These are phyloP conservation scores for Prionailurus viverrinus DNA, from an alignment of 2,113 vertebrate genomes.

Conservation along the genomic window DNA sequence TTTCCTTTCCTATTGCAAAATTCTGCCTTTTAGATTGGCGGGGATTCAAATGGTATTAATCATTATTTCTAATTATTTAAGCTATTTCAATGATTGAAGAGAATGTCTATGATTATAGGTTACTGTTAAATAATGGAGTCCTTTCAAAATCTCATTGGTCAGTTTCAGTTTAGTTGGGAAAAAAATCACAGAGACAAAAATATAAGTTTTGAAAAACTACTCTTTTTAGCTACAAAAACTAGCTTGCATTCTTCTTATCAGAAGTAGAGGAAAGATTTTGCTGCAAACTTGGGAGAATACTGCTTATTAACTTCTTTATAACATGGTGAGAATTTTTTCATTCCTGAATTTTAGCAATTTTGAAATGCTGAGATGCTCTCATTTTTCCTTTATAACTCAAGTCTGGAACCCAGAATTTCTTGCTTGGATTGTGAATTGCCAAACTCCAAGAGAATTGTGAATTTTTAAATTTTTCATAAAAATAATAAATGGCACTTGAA, in stretches of 20 bases:
- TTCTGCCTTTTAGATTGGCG: slow-evolving; percentile 64
- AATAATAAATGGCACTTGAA: background rate
- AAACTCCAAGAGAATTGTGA: slow-evolving; percentile 13
- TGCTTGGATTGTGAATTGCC: slow-evolving; percentile 25
- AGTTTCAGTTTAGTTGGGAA: slow-evolving; percentile 60
- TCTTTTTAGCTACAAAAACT: slow-evolving; percentile 8
- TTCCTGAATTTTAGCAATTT: slow-evolving; percentile 15
- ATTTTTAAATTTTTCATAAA: slow-evolving; percentile 22
- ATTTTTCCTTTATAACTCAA: slow-evolving; percentile 45
- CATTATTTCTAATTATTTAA: slow-evolving; percentile 71
- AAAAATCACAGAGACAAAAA: slow-evolving; percentile 61
- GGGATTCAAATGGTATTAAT: slow-evolving; percentile 59
- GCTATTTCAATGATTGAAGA: slow-evolving; percentile 61
- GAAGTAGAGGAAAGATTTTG: slow-evolving; percentile 54
- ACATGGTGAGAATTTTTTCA: slow-evolving; percentile 26
- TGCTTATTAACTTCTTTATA: slow-evolving; percentile 27
- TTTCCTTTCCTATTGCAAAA: slow-evolving; percentile 63
- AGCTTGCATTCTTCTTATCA: slow-evolving; percentile 19
- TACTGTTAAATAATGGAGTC: slow-evolving; percentile 28
- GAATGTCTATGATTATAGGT: slow-evolving; percentile 59
- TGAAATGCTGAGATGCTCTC: slow-evolving; percentile 48
- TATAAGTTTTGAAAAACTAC: slow-evolving; percentile 55
- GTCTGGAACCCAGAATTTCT: slow-evolving; percentile 54
- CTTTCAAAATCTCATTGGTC: slow-evolving; percentile 59
- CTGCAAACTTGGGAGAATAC: background rate